These are phyloP conservation scores for Cossypha heuglini DNA, from an alignment of 2,797 vertebrate genomes.

Conservation along the genomic window DNA sequence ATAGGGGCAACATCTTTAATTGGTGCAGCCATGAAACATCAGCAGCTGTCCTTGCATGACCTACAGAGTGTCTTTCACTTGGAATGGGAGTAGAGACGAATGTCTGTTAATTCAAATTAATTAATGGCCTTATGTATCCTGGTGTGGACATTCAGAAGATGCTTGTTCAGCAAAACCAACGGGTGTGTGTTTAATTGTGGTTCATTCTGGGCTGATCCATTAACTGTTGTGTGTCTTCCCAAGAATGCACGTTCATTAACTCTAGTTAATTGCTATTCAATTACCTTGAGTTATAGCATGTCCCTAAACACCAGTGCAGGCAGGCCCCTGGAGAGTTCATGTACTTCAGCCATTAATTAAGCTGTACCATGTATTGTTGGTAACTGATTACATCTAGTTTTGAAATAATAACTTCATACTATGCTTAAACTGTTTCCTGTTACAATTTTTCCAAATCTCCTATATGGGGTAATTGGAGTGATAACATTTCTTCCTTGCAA, in stretches of 20 bases:
- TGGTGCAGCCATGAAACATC: not conserved
- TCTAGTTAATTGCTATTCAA: slow-evolving; percentile 45
- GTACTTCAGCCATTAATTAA: slow-evolving; percentile 12
- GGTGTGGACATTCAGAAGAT: not conserved
- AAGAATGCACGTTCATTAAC: slow-evolving; percentile 46
- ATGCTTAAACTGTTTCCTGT: not conserved
- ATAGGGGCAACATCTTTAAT: not conserved
- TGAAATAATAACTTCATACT: slow-evolving; percentile 17
- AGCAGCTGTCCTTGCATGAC: not conserved
- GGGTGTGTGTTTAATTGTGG: not conserved
- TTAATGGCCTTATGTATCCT: not conserved
- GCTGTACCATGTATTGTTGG: not conserved
- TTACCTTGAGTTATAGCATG: slow-evolving; percentile 31
- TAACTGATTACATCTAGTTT: not conserved
- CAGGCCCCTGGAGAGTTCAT: not conserved
- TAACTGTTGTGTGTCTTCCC: not conserved
- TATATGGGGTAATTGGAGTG: not conserved
- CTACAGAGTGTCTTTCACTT: not conserved
- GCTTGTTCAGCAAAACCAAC: not conserved
- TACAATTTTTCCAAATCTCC: not conserved
- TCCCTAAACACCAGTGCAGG: slow-evolving; percentile 8
- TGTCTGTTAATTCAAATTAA: not conserved
- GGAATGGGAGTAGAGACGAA: not conserved
- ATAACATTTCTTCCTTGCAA: not conserved
- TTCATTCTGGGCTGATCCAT: not conserved